phyloP scores from a whole-genome alignment of 2,888 invertebrate species.

The Napeogenes inachia region DNA sequence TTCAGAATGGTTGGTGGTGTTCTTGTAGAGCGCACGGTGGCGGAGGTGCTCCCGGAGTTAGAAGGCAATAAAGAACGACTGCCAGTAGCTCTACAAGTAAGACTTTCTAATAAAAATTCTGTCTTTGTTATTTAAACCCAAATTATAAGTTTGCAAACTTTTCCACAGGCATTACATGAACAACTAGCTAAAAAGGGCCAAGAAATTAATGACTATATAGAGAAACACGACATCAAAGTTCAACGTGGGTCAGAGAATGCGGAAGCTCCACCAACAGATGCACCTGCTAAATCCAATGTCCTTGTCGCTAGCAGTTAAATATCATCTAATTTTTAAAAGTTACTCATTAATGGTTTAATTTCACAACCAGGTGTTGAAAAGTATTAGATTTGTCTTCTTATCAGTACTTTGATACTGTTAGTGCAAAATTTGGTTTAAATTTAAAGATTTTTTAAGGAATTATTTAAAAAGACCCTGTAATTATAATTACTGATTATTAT shows the following conservation, averaged over 20 bases:
- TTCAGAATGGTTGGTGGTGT: conserved; percentile 96
- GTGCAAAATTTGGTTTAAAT: no score
- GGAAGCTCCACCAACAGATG: conserved; percentile 40
- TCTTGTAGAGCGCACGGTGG: conserved; percentile 93
- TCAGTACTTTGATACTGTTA: no score
- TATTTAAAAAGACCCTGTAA: no score
- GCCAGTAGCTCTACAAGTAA: conserved; percentile 83
- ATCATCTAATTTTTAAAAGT: not conserved
- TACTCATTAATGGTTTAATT: no score
- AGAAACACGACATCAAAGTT: conserved; percentile 91
- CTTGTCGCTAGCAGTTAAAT: conserved; percentile 67
- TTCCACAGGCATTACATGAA: conserved; percentile 51
- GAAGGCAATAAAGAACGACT: conserved; percentile 88
- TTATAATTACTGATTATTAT: no score
- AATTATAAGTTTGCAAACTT: not conserved
- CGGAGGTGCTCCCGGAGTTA: conserved; percentile 92
- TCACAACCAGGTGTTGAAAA: no score
- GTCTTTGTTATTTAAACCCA: not conserved
- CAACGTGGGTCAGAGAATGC: conserved; percentile 61
- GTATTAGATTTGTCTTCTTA: no score
- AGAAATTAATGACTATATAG: conserved; percentile 95
- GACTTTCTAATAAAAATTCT: not conserved
- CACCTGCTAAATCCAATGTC: conserved; percentile 70
- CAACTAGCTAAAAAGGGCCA: conserved; percentile 90
- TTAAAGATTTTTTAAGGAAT: no score